Evolutionary conservation across 2,797 vertebrate genomes (phyloP), one percentile per base, ranked within the genome.

Genomic region (Artibeus lituratus): DNA sequence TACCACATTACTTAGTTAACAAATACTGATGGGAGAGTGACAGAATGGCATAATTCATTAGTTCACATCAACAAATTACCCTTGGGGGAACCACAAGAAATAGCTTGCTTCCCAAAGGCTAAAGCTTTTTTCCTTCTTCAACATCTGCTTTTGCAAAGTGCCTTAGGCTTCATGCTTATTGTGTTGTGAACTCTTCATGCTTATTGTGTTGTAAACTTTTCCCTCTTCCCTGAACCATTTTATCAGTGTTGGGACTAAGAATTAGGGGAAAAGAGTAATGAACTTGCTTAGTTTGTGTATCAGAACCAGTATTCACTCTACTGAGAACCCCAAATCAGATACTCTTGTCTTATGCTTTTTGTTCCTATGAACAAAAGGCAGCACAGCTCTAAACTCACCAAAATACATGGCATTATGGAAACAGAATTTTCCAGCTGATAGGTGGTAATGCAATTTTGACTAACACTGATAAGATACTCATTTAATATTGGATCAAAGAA

Each of bases 361-460:
- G 81, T 62, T 87, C 62, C 91, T 44, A 44, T 21, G 29, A 87
- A 96, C 35, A 78, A 67, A 86, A 86, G 42, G 39, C 12, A 59
- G 32, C 11, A 44, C 35, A 73, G 26, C 47, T 55, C 81, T 29
- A 37, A 49, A 22, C 57, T 73, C 19, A 5, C 7, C 9, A 39
- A 80, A 55, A 80, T 24, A 26, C 39, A 42, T 0, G 0, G 39
- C 19, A 21, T 59, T 47, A 32, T 9, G 21, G 91, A 88, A 89
- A 55, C 1, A 35, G 26, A 85, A 39, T 70, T 69, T 84, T 47
- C 10, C 3, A 21, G 76, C 16, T 39, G 19, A 81, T 10, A 37
- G 55, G 59, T 73, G 9, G 76, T n/a, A n/a, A 90, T 2, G 11
- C 8, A 88, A 49, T 22, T 94, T 84, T 88, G 78, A 73, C 39